A percentile compares a stretch with the other conserved stretches of the same genome.
phyloP scores from a whole-genome alignment of 1,140 invertebrate genomes.

The Zaprionus taronus region DNA sequence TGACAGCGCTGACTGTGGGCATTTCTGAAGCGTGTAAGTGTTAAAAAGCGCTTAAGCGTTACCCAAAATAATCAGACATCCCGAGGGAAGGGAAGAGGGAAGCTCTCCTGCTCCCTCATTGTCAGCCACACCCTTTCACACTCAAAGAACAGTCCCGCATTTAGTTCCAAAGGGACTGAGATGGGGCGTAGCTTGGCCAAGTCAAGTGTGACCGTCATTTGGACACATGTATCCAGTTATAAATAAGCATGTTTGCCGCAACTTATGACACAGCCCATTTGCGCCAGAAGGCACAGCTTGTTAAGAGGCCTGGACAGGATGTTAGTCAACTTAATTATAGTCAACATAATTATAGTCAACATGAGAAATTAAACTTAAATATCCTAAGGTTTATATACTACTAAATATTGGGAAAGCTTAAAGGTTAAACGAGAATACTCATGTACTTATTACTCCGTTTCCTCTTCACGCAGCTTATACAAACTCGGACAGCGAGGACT shows the following conservation, averaged over 20 bases:
- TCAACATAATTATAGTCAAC: conserved; percentile 8
- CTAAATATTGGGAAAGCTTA: not conserved
- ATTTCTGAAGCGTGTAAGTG: conserved; percentile 76
- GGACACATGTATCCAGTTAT: conserved; percentile 76
- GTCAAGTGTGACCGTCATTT: conserved; percentile 42
- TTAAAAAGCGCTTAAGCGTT: conserved; percentile 73
- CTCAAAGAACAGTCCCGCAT: conserved; percentile 47
- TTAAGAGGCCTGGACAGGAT: conserved; percentile 38
- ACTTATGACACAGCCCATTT: conserved; percentile 79
- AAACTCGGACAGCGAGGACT: conserved; percentile 83
- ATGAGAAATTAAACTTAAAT: not conserved
- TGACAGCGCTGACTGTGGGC: conserved; percentile 50
- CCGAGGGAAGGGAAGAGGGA: conserved; percentile 2
- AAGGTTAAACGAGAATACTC: not conserved
- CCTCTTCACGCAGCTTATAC: conserved; percentile 57
- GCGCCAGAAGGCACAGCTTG: conserved; percentile 63
- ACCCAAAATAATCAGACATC: conserved; percentile 63
- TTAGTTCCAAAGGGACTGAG: conserved; percentile 45
- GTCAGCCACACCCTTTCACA: conserved; percentile 27
- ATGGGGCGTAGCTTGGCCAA: conserved; percentile 23
- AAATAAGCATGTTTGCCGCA: conserved; percentile 76
- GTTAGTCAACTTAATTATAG: conserved; percentile 21
- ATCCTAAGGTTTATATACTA: not conserved
- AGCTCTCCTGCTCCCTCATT: not conserved
- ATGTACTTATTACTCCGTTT: not conserved